Percentiles rank a stretch among this genome's conserved stretches.
phyloP scores from a whole-genome alignment of 1,140 invertebrate species.

The Drosophila orosa region DNA sequence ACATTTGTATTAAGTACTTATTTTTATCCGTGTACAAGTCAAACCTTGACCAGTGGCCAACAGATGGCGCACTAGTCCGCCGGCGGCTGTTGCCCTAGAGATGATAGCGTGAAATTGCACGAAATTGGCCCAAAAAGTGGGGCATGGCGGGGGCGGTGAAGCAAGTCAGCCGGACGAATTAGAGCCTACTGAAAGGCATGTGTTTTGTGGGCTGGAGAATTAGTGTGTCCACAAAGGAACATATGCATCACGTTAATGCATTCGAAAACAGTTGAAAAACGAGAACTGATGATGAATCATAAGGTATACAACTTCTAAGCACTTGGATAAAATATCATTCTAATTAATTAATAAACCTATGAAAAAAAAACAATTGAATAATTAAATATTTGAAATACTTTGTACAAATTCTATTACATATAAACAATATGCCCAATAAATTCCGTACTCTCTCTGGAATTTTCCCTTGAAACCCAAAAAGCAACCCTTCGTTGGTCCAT shows the following conservation, averaged over 20 bases:
- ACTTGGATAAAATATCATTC: too few relatives aligned
- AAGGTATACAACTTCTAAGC: too few relatives aligned
- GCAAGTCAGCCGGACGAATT: background rate
- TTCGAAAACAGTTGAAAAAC: background rate
- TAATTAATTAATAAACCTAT: too few relatives aligned
- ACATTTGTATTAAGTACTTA: background rate
- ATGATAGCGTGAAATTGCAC: constrained; percentile 31
- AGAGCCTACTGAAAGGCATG: constrained; percentile 19
- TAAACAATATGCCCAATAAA: too few relatives aligned
- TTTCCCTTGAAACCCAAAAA: too few relatives aligned
- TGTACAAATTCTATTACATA: too few relatives aligned
- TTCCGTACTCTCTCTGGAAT: too few relatives aligned
- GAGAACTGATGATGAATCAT: background rate
- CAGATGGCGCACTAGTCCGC: constrained; percentile 56
- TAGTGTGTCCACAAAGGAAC: background rate
- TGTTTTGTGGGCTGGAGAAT: constrained; percentile 8
- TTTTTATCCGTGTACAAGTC: background rate
- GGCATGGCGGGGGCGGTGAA: too few relatives aligned
- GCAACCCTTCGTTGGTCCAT: background rate
- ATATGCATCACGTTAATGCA: background rate
- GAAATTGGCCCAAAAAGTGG: constrained; percentile 18
- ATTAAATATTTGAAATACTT: too few relatives aligned
- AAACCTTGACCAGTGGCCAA: constrained; percentile 21
- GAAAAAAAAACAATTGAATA: too few relatives aligned
- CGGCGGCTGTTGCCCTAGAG: constrained; percentile 25